Evolutionary conservation across 2,888 invertebrate genomes (phyloP), one percentile per base, ranked within the genome.

Genomic region (Eucriotettix oculatus): DNA sequence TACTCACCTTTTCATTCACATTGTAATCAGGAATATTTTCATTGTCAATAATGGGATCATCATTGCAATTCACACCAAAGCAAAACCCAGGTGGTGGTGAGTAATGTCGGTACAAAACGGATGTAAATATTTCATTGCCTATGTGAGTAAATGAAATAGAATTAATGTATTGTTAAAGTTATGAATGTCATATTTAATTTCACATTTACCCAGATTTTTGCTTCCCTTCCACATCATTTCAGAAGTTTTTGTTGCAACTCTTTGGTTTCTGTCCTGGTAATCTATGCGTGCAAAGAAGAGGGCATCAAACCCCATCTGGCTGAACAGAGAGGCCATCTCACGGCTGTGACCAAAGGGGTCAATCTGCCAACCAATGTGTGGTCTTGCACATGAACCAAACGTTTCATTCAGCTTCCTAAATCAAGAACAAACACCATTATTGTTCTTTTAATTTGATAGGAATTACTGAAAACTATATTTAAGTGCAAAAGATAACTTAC

Each of bases 1-100:
- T 29, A 48, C 48, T 48, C 60, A 76, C 73, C 66, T 69, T 70
- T 29, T 69, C 62, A 58, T 75, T 71, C 1, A 74, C 73, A 68
- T 78, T 79, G 68, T 76, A 78, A 60, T 74, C 77, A 63, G 74
- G 71, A 56, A 92, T 86, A 17, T 78, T 74, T 0, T 79, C 77
- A 67, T 93, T 90, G 71, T 95, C 95, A 65, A 92, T 83, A 12
- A 96, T 87, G 0, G 93, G 93, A 56, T 87, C 86, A 69, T 92
- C 91, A 0, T 73, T 71, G 69, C 97, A 97, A 0, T 90, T 76
- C 9, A 86, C 78, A 70, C 98, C 97, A 72, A 92, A 98, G 69
- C 97, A 97, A 72, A 95, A 97, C 0, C 94, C 95, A 10, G 81
- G 78, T 0, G 97, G 97, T 0, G 93, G 87, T 0, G 82, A 81